phyloP scores from a whole-genome alignment of 2,888 invertebrate species.

The Machimus rusticus region DNA sequence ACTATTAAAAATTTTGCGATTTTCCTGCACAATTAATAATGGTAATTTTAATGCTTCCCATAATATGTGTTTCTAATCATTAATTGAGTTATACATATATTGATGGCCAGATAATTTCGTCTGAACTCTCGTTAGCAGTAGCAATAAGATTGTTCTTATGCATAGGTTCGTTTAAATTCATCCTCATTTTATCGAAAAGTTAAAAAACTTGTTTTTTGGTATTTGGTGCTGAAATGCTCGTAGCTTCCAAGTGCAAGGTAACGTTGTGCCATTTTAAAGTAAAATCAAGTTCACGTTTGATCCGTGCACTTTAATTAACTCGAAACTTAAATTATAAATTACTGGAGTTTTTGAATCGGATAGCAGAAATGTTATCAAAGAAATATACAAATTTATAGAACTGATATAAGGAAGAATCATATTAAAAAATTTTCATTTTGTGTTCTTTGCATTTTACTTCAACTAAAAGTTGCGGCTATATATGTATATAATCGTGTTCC shows the following conservation, averaged over 20 bases:
- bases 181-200: background rate
- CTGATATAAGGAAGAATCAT: background rate
- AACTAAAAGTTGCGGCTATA: background rate
- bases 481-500: background rate
- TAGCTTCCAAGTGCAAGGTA: background rate
- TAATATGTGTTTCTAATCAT: background rate
- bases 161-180: background rate
- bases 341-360: background rate
- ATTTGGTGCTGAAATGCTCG: background rate
- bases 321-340: background rate
- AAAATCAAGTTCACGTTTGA: background rate
- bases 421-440: background rate
- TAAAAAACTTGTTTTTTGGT: background rate
- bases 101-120: background rate
- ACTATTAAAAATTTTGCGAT: background rate
- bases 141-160: background rate
- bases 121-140: background rate
- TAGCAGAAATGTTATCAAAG: background rate
- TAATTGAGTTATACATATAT: background rate
- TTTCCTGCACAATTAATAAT: background rate
- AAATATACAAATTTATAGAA: background rate
- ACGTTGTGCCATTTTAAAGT: background rate
- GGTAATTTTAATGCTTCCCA: background rate
- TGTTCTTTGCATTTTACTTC: background rate
- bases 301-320: background rate